Percentiles rank a stretch among this genome's conserved stretches.
These are phyloP conservation scores for Lepidothrix coronata DNA, from an alignment of 2,113 vertebrate genomes.

Conservation along the genomic window DNA sequence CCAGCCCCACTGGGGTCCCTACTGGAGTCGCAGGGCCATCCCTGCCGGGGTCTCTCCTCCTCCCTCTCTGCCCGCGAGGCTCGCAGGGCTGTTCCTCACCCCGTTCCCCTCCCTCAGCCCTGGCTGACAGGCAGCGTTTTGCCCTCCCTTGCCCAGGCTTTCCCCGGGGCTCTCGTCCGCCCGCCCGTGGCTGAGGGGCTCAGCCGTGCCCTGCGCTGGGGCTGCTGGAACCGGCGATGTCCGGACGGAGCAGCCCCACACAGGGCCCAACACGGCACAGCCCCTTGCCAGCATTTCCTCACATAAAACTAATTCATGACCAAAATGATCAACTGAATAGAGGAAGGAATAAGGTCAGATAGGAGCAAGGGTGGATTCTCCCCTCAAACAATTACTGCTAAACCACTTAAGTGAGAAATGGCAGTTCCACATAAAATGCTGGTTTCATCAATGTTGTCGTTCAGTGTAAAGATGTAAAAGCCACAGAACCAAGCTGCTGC, in stretches of 20 bases:
- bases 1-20: too few species aligned
- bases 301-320: neutral
- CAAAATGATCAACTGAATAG: neutral
- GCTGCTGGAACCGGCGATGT: too few species aligned
- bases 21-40: too few species aligned
- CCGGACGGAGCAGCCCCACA: neutral
- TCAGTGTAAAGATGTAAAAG: neutral
- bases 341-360: neutral
- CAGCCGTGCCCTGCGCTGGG: neutral
- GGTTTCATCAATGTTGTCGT: accelerated
- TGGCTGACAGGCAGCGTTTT: neutral
- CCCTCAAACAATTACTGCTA: neutral
- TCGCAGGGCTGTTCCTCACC: neutral
- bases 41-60: neutral
- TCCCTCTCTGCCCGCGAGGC: neutral
- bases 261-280: too few species aligned
- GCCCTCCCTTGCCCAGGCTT: neutral
- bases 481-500: neutral
- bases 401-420: neutral
- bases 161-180: neutral
- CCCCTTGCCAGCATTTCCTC: accelerated
- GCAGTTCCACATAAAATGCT: neutral
- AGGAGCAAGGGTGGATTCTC: neutral
- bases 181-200: neutral
- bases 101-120: neutral